Evolutionary conservation across 2,113 vertebrate species (phyloP).

Genomic region (Rhagologus leucostigma): DNA sequence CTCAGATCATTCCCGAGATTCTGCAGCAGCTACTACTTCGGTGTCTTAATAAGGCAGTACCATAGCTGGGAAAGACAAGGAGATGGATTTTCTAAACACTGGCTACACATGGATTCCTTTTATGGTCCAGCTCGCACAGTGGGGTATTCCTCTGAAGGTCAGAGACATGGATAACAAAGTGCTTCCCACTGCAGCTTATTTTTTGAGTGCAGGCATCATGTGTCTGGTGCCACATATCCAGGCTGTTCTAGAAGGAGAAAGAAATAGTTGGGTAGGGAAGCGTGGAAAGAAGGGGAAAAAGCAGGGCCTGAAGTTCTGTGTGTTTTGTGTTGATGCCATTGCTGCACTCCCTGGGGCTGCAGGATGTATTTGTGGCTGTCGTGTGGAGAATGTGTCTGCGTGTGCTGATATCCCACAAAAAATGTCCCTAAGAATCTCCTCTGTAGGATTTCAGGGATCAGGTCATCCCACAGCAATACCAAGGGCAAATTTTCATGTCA

Average conservation of each 20-base stretch:
- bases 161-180: not conserved
- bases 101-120: constrained; percentile 35
- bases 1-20: constrained; percentile 38
- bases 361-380: not conserved
- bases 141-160: constrained; percentile 65
- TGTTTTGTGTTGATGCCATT: not conserved
- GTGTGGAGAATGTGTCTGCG: not conserved
- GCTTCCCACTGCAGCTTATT: not conserved
- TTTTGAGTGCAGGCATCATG: not conserved
- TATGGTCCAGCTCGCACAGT: constrained; percentile 34
- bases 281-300: not conserved
- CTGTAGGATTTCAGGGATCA: not conserved
- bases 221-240: not conserved
- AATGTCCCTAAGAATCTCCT: not conserved
- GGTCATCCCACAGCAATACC: not conserved
- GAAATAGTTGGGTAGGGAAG: not conserved
- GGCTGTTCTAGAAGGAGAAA: not conserved
- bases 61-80: constrained; percentile 5
- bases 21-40: not conserved
- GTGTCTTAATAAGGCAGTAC: constrained; percentile 49
- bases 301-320: not conserved
- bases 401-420: not conserved
- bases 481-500: not conserved
- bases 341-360: not conserved
- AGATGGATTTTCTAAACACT: constrained; percentile 47